phyloP scores from a whole-genome alignment of 92 coral and sea anemone species.

The Actinernus sp. region DNA sequence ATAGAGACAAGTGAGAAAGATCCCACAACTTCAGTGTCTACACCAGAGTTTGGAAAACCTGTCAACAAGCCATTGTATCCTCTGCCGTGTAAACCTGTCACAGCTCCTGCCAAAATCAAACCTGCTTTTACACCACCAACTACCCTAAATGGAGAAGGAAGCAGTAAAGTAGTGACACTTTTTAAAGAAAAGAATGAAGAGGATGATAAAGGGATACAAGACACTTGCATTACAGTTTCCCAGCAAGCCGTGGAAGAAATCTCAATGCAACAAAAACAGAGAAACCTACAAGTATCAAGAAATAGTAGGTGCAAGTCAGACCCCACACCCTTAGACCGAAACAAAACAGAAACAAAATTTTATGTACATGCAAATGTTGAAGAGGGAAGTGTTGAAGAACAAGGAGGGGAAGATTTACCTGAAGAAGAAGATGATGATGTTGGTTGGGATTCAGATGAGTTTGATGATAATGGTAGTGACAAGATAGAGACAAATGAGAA shows the following conservation, averaged over 20 bases:
- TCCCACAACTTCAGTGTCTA: background rate
- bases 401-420: background rate
- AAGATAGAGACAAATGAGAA: background rate
- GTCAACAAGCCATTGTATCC: slow-evolving; percentile 11
- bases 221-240: too few relatives aligned
- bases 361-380: background rate
- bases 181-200: too few relatives aligned
- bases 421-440: background rate
- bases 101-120: background rate
- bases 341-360: background rate
- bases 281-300: background rate
- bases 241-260: too few relatives aligned
- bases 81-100: slow-evolving; percentile 2
- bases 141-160: background rate
- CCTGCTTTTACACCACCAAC: background rate
- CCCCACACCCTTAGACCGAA: background rate
- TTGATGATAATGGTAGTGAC: background rate
- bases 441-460: background rate
- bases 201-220: too few relatives aligned
- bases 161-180: too few relatives aligned
- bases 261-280: background rate
- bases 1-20: background rate
- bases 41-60: too few relatives aligned
- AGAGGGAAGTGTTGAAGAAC: background rate
- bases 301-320: slow-evolving; percentile 7